Conservation (phyloP, 2,888 invertebrate genomes). For the Ormyrus labotus region DNA sequence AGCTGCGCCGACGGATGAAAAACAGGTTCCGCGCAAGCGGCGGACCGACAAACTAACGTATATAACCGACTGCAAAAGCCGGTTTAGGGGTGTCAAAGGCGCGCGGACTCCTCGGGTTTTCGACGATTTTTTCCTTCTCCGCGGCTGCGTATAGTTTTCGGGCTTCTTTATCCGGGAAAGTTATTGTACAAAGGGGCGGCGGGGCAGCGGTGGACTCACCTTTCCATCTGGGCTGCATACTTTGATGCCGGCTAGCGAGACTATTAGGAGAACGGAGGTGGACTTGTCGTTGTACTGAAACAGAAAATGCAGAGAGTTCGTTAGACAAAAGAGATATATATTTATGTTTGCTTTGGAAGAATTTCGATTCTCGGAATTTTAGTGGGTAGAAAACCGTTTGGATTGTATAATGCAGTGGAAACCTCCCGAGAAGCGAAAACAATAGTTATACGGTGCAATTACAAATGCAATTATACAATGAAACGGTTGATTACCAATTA, state of each 20-base stretch:
- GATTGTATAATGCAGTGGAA: too few species aligned
- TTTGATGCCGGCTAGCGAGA: slow-evolving; percentile 87
- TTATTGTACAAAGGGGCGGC: too few species aligned
- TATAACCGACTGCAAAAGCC: not conserved
- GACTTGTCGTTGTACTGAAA: slow-evolving; percentile 82
- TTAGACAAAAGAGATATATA: too few species aligned
- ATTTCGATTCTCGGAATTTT: too few species aligned
- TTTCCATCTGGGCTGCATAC: slow-evolving; percentile 90
- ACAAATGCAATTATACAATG: too few species aligned
- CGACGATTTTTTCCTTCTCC: slow-evolving; percentile 31
- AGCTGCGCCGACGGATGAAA: too few species aligned
- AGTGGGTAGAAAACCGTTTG: too few species aligned
- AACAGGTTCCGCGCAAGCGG: not conserved
- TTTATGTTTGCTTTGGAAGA: too few species aligned
- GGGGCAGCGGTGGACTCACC: slow-evolving; percentile 77
- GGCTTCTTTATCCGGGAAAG: too few species aligned
- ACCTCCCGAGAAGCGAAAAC: too few species aligned
- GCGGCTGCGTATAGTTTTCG: not conserved
- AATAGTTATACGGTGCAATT: too few species aligned
- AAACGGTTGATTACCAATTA: too few species aligned
- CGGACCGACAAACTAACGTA: not conserved
- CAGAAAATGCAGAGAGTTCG: slow-evolving; percentile 61
- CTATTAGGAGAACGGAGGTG: slow-evolving; percentile 84
- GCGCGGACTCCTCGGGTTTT: not conserved
- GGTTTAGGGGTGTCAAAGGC: slow-evolving; percentile 9